Conservation (phyloP, 2,113 vertebrate species). For the Polypterus bichir region DNA sequence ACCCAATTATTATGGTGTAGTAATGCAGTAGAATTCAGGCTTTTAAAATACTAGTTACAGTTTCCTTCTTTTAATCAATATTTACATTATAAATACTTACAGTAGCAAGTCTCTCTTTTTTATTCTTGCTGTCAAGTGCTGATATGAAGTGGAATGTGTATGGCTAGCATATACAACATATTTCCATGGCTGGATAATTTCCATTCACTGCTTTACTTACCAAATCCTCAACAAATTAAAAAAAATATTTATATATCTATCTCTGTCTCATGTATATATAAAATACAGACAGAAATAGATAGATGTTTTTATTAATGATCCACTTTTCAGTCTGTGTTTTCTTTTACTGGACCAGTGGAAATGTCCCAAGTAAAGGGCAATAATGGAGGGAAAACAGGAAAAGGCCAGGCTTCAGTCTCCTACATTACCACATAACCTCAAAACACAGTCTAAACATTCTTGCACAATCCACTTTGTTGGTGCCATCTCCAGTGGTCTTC, state of each 20-base stretch:
- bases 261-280: too few relatives aligned
- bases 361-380: too few relatives aligned
- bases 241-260: not conserved
- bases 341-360: too few relatives aligned
- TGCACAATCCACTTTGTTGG: not conserved
- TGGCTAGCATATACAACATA: not conserved
- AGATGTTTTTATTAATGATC: too few relatives aligned
- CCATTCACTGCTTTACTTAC: not conserved
- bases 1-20: not conserved
- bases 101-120: not conserved
- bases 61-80: not conserved
- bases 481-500: not conserved
- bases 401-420: not conserved
- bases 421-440: not conserved
- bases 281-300: too few relatives aligned
- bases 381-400: not conserved
- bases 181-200: not conserved
- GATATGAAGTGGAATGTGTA: slow-evolving; percentile 2
- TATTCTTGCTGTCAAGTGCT: not conserved
- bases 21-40: not conserved
- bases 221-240: not conserved
- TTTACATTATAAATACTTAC: slow-evolving; percentile 7
- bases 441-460: not conserved
- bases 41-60: not conserved
- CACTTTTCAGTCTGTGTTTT: too few relatives aligned